phyloP scores from a whole-genome alignment of 2,113 vertebrate genomes.

The Oreochromis aureus region DNA sequence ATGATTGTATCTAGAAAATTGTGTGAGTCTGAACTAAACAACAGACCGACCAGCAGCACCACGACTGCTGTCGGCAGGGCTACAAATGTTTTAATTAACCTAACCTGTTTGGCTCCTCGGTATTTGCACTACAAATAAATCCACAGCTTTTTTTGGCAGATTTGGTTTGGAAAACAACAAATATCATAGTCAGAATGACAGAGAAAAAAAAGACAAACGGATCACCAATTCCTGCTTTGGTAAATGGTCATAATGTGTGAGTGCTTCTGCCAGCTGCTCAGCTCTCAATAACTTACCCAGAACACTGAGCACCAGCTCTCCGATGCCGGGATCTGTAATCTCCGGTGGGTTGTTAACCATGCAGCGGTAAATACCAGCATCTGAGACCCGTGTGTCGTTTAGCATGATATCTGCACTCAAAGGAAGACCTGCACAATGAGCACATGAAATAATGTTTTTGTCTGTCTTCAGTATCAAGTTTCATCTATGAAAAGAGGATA shows the following conservation, averaged over 20 bases:
- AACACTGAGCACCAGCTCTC: conserved; percentile 71
- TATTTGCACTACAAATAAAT: background rate
- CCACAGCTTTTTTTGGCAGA: background rate
- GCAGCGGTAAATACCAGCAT: conserved; percentile 77
- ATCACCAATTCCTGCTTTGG: background rate
- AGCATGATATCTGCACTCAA: conserved; percentile 75
- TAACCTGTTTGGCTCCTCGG: background rate
- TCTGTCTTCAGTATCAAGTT: background rate
- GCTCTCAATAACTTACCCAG: conserved; percentile 55
- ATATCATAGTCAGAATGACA: background rate
- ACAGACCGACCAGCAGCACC: background rate
- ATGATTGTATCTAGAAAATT: background rate
- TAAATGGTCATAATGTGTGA: background rate
- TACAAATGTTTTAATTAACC: background rate
- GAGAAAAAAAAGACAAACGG: background rate
- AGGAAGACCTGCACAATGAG: conserved; percentile 42
- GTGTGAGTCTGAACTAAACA: background rate
- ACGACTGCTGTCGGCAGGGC: background rate
- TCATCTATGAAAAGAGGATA: background rate
- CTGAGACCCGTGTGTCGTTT: conserved; percentile 70
- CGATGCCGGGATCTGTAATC: conserved; percentile 66
- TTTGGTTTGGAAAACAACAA: background rate
- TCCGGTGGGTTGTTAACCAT: conserved; percentile 81
- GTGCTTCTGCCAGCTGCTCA: background rate
- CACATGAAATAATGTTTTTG: background rate